Base-by-base conservation (phyloP, 2,888 invertebrate genomes). In the Torymus aiolomorphi region DNA sequence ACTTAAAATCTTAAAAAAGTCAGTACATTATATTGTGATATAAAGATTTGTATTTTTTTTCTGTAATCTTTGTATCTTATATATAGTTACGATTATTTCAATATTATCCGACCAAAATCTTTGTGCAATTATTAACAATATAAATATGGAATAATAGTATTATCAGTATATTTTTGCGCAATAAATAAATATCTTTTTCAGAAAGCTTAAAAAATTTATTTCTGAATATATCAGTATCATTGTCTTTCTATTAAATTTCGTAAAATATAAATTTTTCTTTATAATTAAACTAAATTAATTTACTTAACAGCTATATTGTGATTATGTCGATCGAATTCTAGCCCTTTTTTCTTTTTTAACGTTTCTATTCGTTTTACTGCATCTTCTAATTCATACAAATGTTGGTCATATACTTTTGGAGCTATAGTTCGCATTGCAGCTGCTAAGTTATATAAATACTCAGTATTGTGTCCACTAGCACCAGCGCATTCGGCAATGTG, bases 381-480 rank as follows among this genome's bases (percentile, higher is more conserved):
- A 31, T 88, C 88, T 89, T 97, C 97, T 54, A 97, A 90, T 20
- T 92, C 91, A 88, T 93, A 95, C 2, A 98, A 91, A 91, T 98
- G 97, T 0, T 94, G 92, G 87, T 98, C 97, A 2, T 92, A 84
- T 0, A 94, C 93, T 14, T 94, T 93, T 0, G 96, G 96, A 51
- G 94, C 95, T 49, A 97, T 91, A 61, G 92, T 89, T 78, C 95
- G 92, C 95, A 97, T 95, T 0, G 96, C 93, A 65, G 94, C 91
- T 0, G 96, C 96, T 83, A 98, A 91, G 85, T 96, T 95, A 85
- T 96, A 95, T 0, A 98, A 93, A 92, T 99, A 99, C 86, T 98
- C 98, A 59, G 94, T 94, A 90, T 99, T 99, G 0, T 94, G 90
- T 0, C 98, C 98, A 89, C 98, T 98, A 0, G 96, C 96, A 0